Base-by-base conservation (phyloP, 2,113 vertebrate species). In the Pycnonotus jocosus region DNA sequence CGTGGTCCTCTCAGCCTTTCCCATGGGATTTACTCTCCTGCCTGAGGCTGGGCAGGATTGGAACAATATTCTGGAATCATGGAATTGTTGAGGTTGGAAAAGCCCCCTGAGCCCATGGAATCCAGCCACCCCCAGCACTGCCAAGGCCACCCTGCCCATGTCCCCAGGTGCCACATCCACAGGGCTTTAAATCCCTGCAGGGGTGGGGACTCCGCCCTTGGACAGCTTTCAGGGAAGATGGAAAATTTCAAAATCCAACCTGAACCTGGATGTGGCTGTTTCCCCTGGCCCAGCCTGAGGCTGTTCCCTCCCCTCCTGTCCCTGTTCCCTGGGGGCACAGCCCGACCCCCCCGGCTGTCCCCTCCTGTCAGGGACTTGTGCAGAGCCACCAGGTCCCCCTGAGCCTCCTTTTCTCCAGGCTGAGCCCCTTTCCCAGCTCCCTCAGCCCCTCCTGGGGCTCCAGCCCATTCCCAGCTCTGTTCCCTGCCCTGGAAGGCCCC, bases 31-130 rank as follows among this genome's bases (percentile, higher is more conserved):
- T 84, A 37, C 20, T 15, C 15, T 62, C 15, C 22, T 50, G 23
- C 0, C 1, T 13, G 19, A n/a, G 37, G 7, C 22, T 61, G 62
- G 27, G 17, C 44, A 14, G 64, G 68, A 22, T 5, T 6, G 12
- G 53, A 44, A 17, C 0, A 0, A 28, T 20, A 8, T 12, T 38
- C 37, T 38, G 37, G 65, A 30, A 21, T 37, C 1, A 0, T 33
- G 27, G 40, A 33, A 11, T 47, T 21, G 74, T 17, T 47, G 11
- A 8, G 24, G 12, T 14, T 54, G 56, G 85, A 70, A 62, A 47
- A 62, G 30, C 30, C 8, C 38, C 53, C 40, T 24, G 33, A 77
- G 38, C 10, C 38, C 18, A 3, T 21, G 38, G 47, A n/a, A 8
- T 30, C 6, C 38, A 28, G 4, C 27, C 53, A 22, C 9, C 17